Conservation (phyloP, 2,113 vertebrate genomes). For the Scatophagus argus region DNA sequence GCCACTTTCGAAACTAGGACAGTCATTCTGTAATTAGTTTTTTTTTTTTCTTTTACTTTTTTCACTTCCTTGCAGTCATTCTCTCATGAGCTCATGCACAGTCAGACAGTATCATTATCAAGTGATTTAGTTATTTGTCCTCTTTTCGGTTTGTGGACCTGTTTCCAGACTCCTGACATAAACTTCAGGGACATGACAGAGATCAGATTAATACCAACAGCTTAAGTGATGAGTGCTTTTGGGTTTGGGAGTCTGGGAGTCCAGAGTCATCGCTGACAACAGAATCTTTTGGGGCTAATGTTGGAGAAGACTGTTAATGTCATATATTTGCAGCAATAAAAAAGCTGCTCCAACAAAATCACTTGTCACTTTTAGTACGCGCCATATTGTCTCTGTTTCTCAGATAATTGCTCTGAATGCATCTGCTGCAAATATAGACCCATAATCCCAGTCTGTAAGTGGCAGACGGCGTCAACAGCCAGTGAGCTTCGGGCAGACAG, state of each 20-base stretch:
- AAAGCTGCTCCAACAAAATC: slow-evolving; percentile 26
- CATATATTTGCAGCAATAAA: slow-evolving; percentile 43
- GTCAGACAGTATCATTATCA: slow-evolving; percentile 17
- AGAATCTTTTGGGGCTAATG: slow-evolving; percentile 17
- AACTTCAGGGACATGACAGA: slow-evolving; percentile 30
- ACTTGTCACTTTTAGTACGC: slow-evolving; percentile 40
- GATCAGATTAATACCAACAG: slow-evolving; percentile 25
- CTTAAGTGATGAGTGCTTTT: slow-evolving; percentile 16
- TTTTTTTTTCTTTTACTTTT: too few relatives aligned
- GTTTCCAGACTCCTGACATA: slow-evolving; percentile 15
- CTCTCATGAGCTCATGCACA: slow-evolving; percentile 18
- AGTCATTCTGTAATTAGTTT: slow-evolving; percentile 46
- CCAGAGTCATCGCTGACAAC: neutral
- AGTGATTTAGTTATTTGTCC: slow-evolving; percentile 32
- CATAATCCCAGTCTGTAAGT: slow-evolving; percentile 42
- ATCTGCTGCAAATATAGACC: slow-evolving; percentile 37
- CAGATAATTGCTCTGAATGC: slow-evolving; percentile 56
- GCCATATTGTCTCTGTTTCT: slow-evolving; percentile 49
- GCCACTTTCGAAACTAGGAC: slow-evolving; percentile 57
- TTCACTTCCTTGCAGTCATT: neutral
- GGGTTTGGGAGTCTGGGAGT: slow-evolving; percentile 6
- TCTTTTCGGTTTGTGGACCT: slow-evolving; percentile 22
- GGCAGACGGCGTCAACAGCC: slow-evolving; percentile 48
- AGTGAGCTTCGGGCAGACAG: slow-evolving; percentile 38
- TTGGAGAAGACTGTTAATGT: slow-evolving; percentile 14